Evolutionary conservation across 2,113 vertebrate species (phyloP).

Genomic region (Perca flavescens): DNA sequence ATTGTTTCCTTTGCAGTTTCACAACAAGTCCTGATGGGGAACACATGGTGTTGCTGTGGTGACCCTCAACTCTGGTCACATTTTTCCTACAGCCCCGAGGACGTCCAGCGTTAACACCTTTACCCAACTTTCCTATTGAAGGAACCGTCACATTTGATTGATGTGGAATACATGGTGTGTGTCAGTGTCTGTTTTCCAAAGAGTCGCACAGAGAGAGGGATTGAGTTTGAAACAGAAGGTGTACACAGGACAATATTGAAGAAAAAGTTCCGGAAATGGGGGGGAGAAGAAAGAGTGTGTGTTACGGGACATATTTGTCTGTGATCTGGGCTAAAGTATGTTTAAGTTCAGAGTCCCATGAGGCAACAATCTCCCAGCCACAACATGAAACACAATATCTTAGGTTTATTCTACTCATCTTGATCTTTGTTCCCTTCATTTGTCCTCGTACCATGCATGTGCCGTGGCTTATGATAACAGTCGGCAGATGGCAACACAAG

Average conservation of each 20-base stretch:
- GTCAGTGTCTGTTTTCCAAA: conserved; percentile 27
- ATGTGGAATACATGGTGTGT: conserved; percentile 8
- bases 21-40: conserved; percentile 69
- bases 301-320: conserved; percentile 2
- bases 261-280: neutral
- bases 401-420: conserved; percentile 7
- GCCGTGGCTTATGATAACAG: conserved; percentile 18
- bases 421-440: conserved; percentile 2
- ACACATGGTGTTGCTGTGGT: conserved; percentile 68
- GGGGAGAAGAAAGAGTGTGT: neutral
- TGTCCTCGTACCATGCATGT: conserved; percentile 28
- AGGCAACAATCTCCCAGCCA: conserved; percentile 6
- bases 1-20: conserved; percentile 69
- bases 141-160: conserved; percentile 7
- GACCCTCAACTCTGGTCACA: conserved; percentile 53
- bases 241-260: neutral
- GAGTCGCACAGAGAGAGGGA: conserved; percentile 12
- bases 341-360: neutral
- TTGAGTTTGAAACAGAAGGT: neutral
- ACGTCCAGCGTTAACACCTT: neutral
- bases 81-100: conserved; percentile 43
- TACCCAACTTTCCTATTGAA: neutral
- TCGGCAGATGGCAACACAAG: conserved; percentile 44
- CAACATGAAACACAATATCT: conserved; percentile 35
- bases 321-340: neutral